Conservation (phyloP, 2,797 vertebrate species). For the Sebastiscus tertius region DNA sequence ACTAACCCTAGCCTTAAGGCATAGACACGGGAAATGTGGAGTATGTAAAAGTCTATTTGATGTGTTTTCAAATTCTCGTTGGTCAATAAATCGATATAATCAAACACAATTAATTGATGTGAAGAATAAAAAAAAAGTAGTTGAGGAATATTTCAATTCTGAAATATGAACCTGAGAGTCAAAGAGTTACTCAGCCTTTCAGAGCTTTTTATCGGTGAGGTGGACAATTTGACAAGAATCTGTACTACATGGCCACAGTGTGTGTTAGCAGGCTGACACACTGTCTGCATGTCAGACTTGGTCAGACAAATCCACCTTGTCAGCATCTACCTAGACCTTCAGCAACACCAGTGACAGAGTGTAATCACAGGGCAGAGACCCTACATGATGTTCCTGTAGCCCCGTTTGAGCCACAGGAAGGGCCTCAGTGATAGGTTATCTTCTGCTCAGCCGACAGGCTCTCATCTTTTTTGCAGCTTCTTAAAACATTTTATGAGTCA, state of each 20-base stretch:
- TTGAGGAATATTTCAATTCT: neutral
- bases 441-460: conserved; percentile 22
- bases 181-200: neutral
- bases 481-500: neutral
- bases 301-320: conserved; percentile 47
- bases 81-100: neutral
- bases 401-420: conserved; percentile 15
- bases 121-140: neutral
- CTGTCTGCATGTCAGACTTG: conserved; percentile 41
- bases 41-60: neutral
- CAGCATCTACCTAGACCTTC: conserved; percentile 39
- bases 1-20: neutral
- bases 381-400: conserved; percentile 12
- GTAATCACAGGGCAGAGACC: conserved; percentile 47
- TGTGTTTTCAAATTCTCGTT: neutral
- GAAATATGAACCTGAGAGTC: neutral
- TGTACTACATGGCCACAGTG: neutral
- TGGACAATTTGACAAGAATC: conserved; percentile 1
- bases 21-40: neutral
- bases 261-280: conserved; percentile 16
- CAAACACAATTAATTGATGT: neutral
- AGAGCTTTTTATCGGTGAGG: neutral
- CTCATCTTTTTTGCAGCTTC: neutral
- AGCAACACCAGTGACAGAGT: conserved; percentile 34
- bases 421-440: conserved; percentile 10